phyloP scores from a whole-genome alignment of 2,888 invertebrate species.

The Megamerina dolium region DNA sequence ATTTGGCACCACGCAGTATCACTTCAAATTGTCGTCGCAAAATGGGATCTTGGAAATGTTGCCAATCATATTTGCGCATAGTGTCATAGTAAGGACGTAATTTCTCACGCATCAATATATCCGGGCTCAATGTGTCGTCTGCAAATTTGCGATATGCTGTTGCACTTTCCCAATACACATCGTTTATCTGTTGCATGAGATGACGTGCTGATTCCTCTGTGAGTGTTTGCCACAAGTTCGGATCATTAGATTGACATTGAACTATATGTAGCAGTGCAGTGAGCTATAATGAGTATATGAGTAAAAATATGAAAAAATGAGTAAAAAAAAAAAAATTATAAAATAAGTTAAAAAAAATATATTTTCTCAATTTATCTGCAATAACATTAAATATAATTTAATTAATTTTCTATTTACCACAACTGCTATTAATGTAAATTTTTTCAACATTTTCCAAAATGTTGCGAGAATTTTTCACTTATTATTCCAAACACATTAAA shows the following conservation, averaged over 20 bases:
- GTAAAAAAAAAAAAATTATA: too few species aligned
- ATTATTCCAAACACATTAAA: too few species aligned
- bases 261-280: background rate
- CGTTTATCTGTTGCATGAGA: conserved; percentile 22
- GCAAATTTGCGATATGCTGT: conserved; percentile 24
- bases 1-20: conserved; percentile 25
- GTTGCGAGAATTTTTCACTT: too few species aligned
- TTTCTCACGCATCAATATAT: conserved; percentile 28
- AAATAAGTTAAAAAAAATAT: too few species aligned
- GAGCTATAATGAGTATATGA: too few species aligned
- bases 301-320: too few species aligned
- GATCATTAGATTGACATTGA: background rate
- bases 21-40: conserved; percentile 26
- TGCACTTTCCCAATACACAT: conserved; percentile 25
- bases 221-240: too few species aligned
- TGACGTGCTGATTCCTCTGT: conserved; percentile 21
- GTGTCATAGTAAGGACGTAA: conserved; percentile 22
- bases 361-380: too few species aligned
- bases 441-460: too few species aligned
- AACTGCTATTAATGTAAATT: too few species aligned
- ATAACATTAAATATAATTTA: too few species aligned
- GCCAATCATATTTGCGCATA: conserved; percentile 24
- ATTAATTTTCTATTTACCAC: too few species aligned
- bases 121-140: conserved; percentile 26
- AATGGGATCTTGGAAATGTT: conserved; percentile 20